A percentile compares a stretch with the other conserved stretches of the same genome.
These are phyloP conservation scores for Dysidea cf. avara DNA, from an alignment of 37 sponge, comb jelly and placozoan genomes.

Conservation along the genomic window DNA sequence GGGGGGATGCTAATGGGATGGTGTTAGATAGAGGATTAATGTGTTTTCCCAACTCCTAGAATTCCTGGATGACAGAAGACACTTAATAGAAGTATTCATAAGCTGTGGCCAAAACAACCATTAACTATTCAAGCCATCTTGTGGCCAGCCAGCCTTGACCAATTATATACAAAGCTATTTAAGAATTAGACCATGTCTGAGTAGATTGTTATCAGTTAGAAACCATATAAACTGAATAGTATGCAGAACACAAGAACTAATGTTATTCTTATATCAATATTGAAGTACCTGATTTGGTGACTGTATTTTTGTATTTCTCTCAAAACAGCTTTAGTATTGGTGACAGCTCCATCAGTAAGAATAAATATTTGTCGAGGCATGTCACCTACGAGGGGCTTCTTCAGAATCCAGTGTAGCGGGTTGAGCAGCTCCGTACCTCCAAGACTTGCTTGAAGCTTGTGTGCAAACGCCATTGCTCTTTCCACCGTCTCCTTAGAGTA, in stretches of 20 bases:
- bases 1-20: no score
- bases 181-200: no score
- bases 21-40: no score
- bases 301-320: constrained; percentile 42
- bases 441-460: constrained; percentile 65
- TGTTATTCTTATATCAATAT: not conserved
- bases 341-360: constrained; percentile 73
- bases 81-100: no score
- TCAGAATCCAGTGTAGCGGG: constrained; percentile 67
- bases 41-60: no score
- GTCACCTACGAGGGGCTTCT: constrained; percentile 5
- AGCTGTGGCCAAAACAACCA: no score
- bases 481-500: constrained; percentile 53
- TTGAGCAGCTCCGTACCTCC: constrained; percentile 81
- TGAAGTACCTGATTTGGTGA: constrained; percentile 49
- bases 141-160: no score
- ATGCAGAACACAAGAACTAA: not conserved
- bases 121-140: no score
- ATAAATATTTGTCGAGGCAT: constrained; percentile 71
- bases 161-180: no score
- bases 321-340: constrained; percentile 37
- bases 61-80: no score
- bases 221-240: no score
- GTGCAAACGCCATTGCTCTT: constrained; percentile 52
- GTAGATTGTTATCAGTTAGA: no score